Base-by-base conservation (phyloP, 2,113 vertebrate genomes). In the Catharus bicknelli region DNA sequence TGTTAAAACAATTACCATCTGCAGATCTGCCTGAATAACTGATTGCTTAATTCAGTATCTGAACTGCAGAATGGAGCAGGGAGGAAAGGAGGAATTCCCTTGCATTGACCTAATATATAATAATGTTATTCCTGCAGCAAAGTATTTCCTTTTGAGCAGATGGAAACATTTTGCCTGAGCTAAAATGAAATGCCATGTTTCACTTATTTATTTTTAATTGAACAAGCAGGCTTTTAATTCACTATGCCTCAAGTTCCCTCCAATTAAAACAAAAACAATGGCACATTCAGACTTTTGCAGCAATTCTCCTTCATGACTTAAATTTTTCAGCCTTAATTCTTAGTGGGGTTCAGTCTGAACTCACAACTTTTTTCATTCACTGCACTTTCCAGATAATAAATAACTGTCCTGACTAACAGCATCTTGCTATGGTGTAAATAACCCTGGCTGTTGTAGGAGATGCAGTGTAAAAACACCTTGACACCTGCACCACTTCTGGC, bases 1-100 rank as follows among this genome's bases (percentile, higher is more conserved):
- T 81, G 61, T 70, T 85, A 82, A 92, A 95, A 88, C 83, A 95
- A 96, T 94, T 95, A 93, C n/a, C 83, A 90, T 90, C 89, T 95
- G 83, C 61, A 77, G 81, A 88, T 38, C 80, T 84, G 69, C 57
- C 83, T 92, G 76, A 94, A 93, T 91, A 96, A 96, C 29, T 95
- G 88, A 86, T 88, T 93, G 79, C 83, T 90, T 70, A 69, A 91
- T 94, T 94, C 83, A 83, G 76, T 45, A 72, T 72, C 64, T 79
- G 61, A 94, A 83, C 27, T 38, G 53, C 88, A 93, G 72, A 91
- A 81, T 0, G 0, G 19, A 42, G 21, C 13, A 8, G 23, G 30
- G 23, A n/a, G 78, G 55, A 86, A 62, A 75, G 83, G 16, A 70
- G 13, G 48, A 86, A 90, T 91, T 94, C 88, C 63, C 73, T 96